These are phyloP conservation scores for Eptatretus burgeri DNA, from an alignment of 2,113 vertebrate genomes.

Conservation along the genomic window DNA sequence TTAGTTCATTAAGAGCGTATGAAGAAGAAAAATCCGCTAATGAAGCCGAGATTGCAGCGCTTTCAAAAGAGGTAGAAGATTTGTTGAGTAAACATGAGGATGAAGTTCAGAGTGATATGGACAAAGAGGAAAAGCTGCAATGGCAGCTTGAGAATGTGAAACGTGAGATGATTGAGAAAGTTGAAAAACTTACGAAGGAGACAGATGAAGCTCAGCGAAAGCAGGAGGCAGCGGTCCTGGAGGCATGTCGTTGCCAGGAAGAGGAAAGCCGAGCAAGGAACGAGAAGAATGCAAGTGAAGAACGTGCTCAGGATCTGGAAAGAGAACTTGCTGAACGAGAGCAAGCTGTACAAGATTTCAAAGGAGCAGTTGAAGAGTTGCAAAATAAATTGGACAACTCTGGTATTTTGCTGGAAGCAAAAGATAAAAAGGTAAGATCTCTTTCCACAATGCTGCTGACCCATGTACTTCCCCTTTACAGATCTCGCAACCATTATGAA, in stretches of 20 bases:
- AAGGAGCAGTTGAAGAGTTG: conserved; percentile 40
- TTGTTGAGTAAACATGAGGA: conserved; percentile 26
- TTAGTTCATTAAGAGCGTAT: conserved; percentile 1
- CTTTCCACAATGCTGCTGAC: neutral
- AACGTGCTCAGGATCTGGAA: neutral
- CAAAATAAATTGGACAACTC: conserved; percentile 62
- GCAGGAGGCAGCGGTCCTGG: conserved; percentile 23
- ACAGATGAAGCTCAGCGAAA: conserved; percentile 13
- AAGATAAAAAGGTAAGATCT: conserved; percentile 56
- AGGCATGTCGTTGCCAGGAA: conserved; percentile 21
- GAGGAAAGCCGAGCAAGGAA: conserved; percentile 20
- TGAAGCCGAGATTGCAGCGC: conserved; percentile 3
- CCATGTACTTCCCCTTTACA: neutral
- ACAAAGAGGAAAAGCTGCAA: conserved; percentile 26
- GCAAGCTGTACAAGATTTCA: conserved; percentile 40
- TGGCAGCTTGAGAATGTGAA: conserved; percentile 19
- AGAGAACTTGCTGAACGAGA: conserved; percentile 53
- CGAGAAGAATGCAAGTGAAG: conserved; percentile 19
- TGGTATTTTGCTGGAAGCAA: conserved; percentile 51
- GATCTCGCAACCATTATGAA: too few species aligned
- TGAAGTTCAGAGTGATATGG: conserved; percentile 17
- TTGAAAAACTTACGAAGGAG: neutral
- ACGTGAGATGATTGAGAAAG: too few species aligned
- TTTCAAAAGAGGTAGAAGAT: conserved; percentile 16
- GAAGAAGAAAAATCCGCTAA: neutral